Percentiles rank a stretch among this genome's conserved stretches.
Evolutionary conservation across 2,888 invertebrate genomes (phyloP).

Genomic region (Ectemnius continuus): DNA sequence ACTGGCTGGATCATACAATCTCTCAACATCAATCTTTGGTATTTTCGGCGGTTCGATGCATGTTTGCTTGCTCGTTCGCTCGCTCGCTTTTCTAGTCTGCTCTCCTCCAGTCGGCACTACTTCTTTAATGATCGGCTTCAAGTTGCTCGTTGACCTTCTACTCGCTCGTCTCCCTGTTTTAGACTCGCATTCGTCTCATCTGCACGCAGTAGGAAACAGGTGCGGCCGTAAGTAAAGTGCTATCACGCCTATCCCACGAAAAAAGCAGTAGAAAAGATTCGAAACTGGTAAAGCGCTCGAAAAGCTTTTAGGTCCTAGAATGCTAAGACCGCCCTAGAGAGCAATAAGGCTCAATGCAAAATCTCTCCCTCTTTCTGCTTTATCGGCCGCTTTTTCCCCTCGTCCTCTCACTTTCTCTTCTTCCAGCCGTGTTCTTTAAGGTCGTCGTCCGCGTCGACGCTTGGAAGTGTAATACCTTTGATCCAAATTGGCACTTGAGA

Average conservation of each 20-base stretch:
- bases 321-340: conserved; percentile 18
- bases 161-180: background rate
- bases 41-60: background rate
- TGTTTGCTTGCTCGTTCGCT: background rate
- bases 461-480: background rate
- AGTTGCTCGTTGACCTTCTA: background rate
- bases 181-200: background rate
- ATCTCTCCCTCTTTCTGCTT: background rate
- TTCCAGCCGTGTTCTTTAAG: conserved; percentile 3
- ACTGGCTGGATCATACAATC: conserved; percentile 37
- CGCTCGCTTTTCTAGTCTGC: conserved; percentile 1
- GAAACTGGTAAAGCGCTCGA: conserved; percentile 59
- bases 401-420: conserved; percentile 25
- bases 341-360: background rate
- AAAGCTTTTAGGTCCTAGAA: conserved; percentile 46
- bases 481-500: conserved; percentile 16
- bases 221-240: conserved; percentile 5
- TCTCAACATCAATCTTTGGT: background rate
- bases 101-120: background rate
- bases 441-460: background rate
- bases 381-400: conserved; percentile 7
- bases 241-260: conserved; percentile 20
- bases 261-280: conserved; percentile 51
- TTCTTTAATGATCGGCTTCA: background rate
- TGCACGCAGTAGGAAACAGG: too few species aligned